These are phyloP conservation scores for Fopius arisanus DNA, from an alignment of 1,140 invertebrate species.

Conservation along the genomic window DNA sequence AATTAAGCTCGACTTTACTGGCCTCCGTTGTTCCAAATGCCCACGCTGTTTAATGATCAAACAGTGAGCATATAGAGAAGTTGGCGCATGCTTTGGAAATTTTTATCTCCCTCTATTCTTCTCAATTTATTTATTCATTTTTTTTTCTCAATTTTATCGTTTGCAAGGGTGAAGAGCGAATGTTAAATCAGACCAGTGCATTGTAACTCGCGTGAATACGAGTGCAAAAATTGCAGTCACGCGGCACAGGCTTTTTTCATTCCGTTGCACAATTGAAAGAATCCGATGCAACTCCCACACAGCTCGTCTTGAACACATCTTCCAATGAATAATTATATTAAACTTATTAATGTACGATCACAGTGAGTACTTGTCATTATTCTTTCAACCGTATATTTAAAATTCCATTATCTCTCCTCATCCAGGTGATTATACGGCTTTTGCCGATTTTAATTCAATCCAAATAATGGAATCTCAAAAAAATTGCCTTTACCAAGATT, in stretches of 20 bases:
- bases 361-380: too few relatives aligned
- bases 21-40: constrained; percentile 26
- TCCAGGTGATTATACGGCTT: too few relatives aligned
- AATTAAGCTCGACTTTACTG: constrained; percentile 61
- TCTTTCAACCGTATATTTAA: too few relatives aligned
- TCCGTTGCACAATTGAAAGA: too few relatives aligned
- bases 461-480: too few relatives aligned
- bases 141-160: not conserved
- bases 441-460: too few relatives aligned
- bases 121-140: not conserved
- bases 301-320: too few relatives aligned
- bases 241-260: not conserved
- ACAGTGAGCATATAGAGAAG: not conserved
- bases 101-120: constrained; percentile 14
- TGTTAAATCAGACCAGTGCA: not conserved
- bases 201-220: not conserved
- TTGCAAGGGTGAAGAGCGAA: not conserved
- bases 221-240: not conserved
- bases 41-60: not conserved
- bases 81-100: constrained; percentile 1
- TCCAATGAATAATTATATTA: too few relatives aligned
- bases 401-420: too few relatives aligned
- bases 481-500: too few relatives aligned
- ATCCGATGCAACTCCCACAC: too few relatives aligned
- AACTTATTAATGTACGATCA: too few relatives aligned